These are phyloP conservation scores for Meliscaeva auricollis DNA, from an alignment of 2,888 invertebrate genomes.

Conservation along the genomic window DNA sequence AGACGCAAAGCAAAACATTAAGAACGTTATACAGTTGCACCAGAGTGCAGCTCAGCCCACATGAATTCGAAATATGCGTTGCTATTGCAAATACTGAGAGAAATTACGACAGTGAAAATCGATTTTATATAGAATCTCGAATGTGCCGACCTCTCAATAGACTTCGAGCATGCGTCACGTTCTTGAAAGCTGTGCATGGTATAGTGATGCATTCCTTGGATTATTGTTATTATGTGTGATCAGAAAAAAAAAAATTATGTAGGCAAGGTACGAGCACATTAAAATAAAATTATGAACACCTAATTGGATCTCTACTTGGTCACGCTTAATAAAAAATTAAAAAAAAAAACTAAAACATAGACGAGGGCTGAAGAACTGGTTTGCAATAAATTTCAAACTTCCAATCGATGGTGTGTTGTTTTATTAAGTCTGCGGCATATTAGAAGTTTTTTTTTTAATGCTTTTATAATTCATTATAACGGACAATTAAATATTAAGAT, in stretches of 20 bases:
- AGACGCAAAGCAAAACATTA: not conserved
- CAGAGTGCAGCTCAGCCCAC: conserved; percentile 47
- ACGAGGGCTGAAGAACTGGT: conserved; percentile 53
- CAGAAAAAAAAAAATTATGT: not conserved
- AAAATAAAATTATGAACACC: conserved; percentile 33
- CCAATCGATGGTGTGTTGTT: conserved; percentile 36
- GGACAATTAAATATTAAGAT: conserved; percentile 52
- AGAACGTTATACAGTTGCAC: not conserved
- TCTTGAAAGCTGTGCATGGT: conserved; percentile 14
- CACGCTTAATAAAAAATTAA: conserved; percentile 23
- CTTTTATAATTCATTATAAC: conserved; percentile 41
- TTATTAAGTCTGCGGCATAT: conserved; percentile 50
- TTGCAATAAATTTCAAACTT: conserved; percentile 47
- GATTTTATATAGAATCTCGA: conserved; percentile 42
- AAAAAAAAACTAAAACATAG: conserved; percentile 20
- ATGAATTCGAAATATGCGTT: conserved; percentile 66
- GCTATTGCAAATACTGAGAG: conserved; percentile 42
- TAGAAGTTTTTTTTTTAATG: conserved; percentile 41
- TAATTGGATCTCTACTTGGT: conserved; percentile 45
- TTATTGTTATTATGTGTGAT: not conserved
- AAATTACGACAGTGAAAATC: conserved; percentile 47
- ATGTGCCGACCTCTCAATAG: conserved; percentile 10
- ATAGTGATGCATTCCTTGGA: conserved; percentile 54
- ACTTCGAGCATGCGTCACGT: conserved; percentile 50
- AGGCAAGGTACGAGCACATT: conserved; percentile 23